Conservation (phyloP, 1,140 invertebrate species). For the Nebria ingens region DNA sequence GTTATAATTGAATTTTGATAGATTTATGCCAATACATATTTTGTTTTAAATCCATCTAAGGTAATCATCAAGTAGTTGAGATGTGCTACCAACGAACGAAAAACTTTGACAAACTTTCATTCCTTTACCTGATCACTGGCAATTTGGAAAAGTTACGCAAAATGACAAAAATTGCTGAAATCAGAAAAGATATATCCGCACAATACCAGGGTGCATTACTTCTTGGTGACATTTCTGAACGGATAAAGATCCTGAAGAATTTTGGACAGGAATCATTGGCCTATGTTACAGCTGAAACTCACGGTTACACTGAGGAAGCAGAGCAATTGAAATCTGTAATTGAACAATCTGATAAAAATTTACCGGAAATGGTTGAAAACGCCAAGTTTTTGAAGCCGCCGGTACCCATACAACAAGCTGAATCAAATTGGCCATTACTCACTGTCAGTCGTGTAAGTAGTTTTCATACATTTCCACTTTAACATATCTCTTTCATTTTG, state of each 20-base stretch:
- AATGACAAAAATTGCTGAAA: constrained; percentile 99
- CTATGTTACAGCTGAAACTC: constrained; percentile 91
- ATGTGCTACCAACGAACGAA: constrained; percentile 99
- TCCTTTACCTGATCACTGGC: constrained; percentile 96
- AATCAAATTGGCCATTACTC: constrained; percentile 93
- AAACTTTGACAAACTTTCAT: constrained; percentile 97
- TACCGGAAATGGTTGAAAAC: constrained; percentile 66
- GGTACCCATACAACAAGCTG: constrained; percentile 74
- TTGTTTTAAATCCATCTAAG: too few relatives aligned
- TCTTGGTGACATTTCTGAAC: constrained; percentile 84
- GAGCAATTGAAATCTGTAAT: constrained; percentile 55
- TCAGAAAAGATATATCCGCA: constrained; percentile 88
- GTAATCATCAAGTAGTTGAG: constrained; percentile 94
- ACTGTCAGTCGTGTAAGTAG: constrained; percentile 63
- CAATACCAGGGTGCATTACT: constrained; percentile 93
- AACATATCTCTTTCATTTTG: too few relatives aligned
- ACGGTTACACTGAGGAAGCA: constrained; percentile 75
- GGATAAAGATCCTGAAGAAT: constrained; percentile 82
- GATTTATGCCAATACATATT: too few relatives aligned
- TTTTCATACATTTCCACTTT: constrained; percentile 3
- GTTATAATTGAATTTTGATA: too few relatives aligned
- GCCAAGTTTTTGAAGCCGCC: constrained; percentile 78
- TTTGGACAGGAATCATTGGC: constrained; percentile 67
- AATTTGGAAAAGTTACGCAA: constrained; percentile 96
- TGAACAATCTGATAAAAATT: constrained; percentile 49